Base-by-base conservation (phyloP, 2,888 invertebrate species). In the Sinopyrophorus schimmeli region DNA sequence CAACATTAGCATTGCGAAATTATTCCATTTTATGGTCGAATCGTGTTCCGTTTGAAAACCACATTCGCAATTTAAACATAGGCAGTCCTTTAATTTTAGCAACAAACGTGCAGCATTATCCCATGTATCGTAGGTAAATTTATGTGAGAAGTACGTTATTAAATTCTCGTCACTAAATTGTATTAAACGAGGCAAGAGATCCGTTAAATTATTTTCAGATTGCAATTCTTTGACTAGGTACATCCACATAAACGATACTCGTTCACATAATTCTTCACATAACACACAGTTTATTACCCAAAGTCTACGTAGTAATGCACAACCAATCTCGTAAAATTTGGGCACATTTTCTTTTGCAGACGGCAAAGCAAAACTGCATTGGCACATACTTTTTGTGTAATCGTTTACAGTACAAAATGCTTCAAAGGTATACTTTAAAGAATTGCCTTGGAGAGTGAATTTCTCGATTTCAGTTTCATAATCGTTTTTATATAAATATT, bases 161-260 rank as follows among this genome's bases (percentile, higher is more conserved):
- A 83, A 63, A 30, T 68, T 70, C 58, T 76, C 77, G 55, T 84
- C 83, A 31, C 79, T 73, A 66, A 80, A 82, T 67, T 84, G 84
- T 31, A 85, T 67, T 27, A 84, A 72, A 60, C 81, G 70, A 53
- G 79, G 75, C 47, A 84, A 58, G 17, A 80, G 69, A 57, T 76
- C 76, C 53, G 77, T 63, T n/a, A 80, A 62, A 51, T 78, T 75
- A 56, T 78, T 76, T 23, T 76, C 75, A 41, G 75, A 65, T 58
- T 76, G 70, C 46, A 79, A 63, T 27, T 61, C 40, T 43, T 76
- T 73, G 12, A 84, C 67, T 55, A 80, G 79, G 56, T 80, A 78
- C 41, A 77, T 74, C 81, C 83, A 84, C 63, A 84, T 73, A 58
- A 78, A 81, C 30, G 85, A 84, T 76, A 84, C 79, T 57, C 72